Evolutionary conservation across 2,797 vertebrate species (phyloP), one percentile per base, ranked within the genome.

Genomic region (Sebastiscus albofasciatus): DNA sequence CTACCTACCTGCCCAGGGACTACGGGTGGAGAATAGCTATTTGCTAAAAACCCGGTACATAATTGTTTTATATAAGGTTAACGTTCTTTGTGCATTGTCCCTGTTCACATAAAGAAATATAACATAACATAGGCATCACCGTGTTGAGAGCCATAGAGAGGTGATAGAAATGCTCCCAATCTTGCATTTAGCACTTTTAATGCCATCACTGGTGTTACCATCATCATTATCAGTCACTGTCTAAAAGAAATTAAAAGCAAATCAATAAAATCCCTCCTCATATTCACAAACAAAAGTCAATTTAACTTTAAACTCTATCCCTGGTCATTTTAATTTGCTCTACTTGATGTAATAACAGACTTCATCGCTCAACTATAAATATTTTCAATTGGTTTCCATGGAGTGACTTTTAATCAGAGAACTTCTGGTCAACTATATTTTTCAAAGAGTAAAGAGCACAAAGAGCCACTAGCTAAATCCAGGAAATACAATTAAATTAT

Each of bases 331-430:
- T 20, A 58, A 81, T 84, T 82, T 68, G 16, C 11, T 4, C 20
- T 10, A 20, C 42, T 67, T 52, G 9, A n/a, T 77, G n/a, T 68
- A 31, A 68, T 61, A 27, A 82, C 16, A 64, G 62, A 83, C 58
- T 77, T 78, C 42, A 65, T 26, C 10, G 13, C 36, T 39, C 34
- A 70, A 4, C 24, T 56, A 56, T 65, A 71, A 71, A 69, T 52
- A 49, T 72, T 65, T 59, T 56, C 12, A 66, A 20, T 39, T 79
- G 18, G 16, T 64, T 85, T 85, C 31, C 27, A n/a, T 24, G 8
- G 18, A 56, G 42, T 39, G 13, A 60, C 55, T 73, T 79, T 85
- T 64, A 80, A 88, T 70, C 22, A 81, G 74, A 59, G 20, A 77
- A 10, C 18, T 14, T 60, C 6, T 61, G 46, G 14, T 46, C 74